Base-by-base conservation (phyloP, 2,888 invertebrate genomes). In the Drosophila yooni region DNA sequence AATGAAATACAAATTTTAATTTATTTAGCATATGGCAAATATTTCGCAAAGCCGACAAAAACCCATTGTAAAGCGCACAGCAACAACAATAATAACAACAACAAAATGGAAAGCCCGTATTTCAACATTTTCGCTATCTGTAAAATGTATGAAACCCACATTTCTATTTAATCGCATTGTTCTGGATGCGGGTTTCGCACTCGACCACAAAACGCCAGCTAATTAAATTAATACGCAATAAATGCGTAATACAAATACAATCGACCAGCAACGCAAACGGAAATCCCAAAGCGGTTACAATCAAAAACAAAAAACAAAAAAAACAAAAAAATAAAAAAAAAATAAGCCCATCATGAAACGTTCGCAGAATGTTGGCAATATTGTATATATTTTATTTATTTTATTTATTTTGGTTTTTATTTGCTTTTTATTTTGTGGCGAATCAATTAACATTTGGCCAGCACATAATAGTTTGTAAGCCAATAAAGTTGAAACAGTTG, bases 211-310 rank as follows among this genome's bases (percentile, higher is more conserved):
- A 86, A 82, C 69, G 82, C 75, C 78, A 83, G 81, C 89, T 89
- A 88, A 88, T 89, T 88, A 76, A 88, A 88, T 88, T 81, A 89
- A 84, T 84, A 80, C 79, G 75, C 74, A 88, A 78, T 74, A 81
- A 87, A 79, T 79, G 74, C 68, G 67, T 76, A 74, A 79, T 59
- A 58, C 75, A 72, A 76, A 74, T 53, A 63, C 61, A 70, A 58
- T 66, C 63, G 66, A 54, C 50, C 51, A 36, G 7, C 59, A 51
- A 52, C 34, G 15, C 40, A 62, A 52, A 21, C 21, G 29, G 60
- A 36, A 61, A 48, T 40, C 66, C 53, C 34, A 61, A 50, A 59
- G 58, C 38, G 52, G 62, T 48, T 31, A 40, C 38, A 70, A 64
- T 57, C 50, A 36, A n/a, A 34, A 36, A 15, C 5, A 5, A 34